Evolutionary conservation across 2,113 vertebrate genomes (phyloP).

Genomic region (Nesospiza acunhae): DNA sequence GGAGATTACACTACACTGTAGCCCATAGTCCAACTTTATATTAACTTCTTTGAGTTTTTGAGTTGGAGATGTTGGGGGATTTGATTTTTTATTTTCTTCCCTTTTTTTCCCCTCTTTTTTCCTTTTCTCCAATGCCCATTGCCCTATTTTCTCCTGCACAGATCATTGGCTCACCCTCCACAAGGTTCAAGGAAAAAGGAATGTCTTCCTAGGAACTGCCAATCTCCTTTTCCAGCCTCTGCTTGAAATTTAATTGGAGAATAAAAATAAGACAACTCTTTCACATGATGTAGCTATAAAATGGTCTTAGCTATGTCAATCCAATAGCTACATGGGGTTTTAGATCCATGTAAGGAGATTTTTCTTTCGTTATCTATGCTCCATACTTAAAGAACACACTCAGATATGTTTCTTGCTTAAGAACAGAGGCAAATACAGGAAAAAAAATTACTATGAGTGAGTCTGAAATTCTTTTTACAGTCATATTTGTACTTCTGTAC

Average conservation of each 20-base stretch:
- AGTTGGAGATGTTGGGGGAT: neutral
- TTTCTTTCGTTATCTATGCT: neutral
- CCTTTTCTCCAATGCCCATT: neutral
- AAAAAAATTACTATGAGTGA: neutral
- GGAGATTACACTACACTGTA: neutral
- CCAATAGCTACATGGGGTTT: neutral
- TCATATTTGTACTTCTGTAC: neutral
- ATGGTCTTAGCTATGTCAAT: neutral
- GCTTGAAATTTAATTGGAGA: neutral
- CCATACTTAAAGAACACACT: neutral
- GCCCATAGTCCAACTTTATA: neutral
- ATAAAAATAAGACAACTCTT: neutral
- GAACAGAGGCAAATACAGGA: neutral
- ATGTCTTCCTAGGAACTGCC: neutral
- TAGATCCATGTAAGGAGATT: neutral
- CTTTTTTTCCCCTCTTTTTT: neutral
- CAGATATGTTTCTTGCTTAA: neutral
- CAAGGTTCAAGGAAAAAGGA: neutral
- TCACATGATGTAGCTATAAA: neutral
- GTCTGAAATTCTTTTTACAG: neutral
- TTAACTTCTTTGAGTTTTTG: neutral
- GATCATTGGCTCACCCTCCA: neutral
- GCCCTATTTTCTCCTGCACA: neutral
- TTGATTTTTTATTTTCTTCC: accelerated
- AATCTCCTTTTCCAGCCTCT: neutral